These are phyloP conservation scores for Pogonophryne albipinna DNA, from an alignment of 2,797 vertebrate genomes.

Conservation along the genomic window DNA sequence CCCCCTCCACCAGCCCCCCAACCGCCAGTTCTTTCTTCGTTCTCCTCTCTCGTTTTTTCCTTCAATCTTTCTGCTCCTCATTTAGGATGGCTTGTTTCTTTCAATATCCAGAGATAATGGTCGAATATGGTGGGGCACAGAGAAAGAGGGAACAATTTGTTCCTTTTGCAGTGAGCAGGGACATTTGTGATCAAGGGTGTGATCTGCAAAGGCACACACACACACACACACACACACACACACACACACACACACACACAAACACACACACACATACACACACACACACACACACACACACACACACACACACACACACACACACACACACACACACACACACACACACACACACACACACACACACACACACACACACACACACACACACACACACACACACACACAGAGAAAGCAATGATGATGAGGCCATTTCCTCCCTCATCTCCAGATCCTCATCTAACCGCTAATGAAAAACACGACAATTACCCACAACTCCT, in stretches of 20 bases:
- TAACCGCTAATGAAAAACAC: slow-evolving; percentile 87
- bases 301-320: slow-evolving; percentile 34
- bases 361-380: slow-evolving; percentile 36
- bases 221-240: slow-evolving; percentile 37
- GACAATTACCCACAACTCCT: slow-evolving; percentile 86
- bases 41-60: slow-evolving; percentile 56
- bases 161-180: slow-evolving; percentile 75
- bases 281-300: slow-evolving; percentile 9
- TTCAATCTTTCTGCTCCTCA: slow-evolving; percentile 78
- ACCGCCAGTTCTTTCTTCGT: slow-evolving; percentile 20
- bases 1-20: slow-evolving; percentile 13
- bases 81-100: slow-evolving; percentile 79
- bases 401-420: slow-evolving; percentile 53
- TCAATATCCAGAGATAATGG: slow-evolving; percentile 85
- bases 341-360: slow-evolving; percentile 46
- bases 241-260: slow-evolving; percentile 2
- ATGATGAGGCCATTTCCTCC: slow-evolving; percentile 88
- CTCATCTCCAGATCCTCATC: slow-evolving; percentile 87
- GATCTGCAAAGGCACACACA: slow-evolving; percentile 50
- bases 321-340: slow-evolving; percentile 33
- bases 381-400: slow-evolving; percentile 24
- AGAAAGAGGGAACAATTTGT: slow-evolving; percentile 83
- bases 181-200: slow-evolving; percentile 71
- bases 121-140: slow-evolving; percentile 66
- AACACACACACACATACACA: slow-evolving; percentile 35